Base-by-base conservation (phyloP, 2,113 vertebrate genomes). In the Clarias macrocephalus region DNA sequence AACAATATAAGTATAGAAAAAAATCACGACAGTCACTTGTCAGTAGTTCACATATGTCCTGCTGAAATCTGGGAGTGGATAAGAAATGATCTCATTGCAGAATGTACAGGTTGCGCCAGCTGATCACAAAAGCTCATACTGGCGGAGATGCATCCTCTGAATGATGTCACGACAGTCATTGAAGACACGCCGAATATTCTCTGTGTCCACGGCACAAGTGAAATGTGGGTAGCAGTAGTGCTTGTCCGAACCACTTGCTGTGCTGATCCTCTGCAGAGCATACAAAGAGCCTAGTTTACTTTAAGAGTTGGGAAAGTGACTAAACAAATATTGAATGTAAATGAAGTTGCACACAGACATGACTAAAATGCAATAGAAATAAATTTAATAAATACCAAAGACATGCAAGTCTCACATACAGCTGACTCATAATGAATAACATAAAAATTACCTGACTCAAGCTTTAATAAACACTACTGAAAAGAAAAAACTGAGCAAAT, bases 141-240 rank as follows among this genome's bases (percentile, higher is more conserved):
- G 97, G 73, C 97, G 96, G 89, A 99, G 96, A 86, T 99, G 98
- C 97, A 99, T 99, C 70, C 98, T 94, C 91, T 97, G 97, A 86
- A 97, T 97, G 94, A 97, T 97, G 93, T 97, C 97, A 2, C 96
- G 95, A 83, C 97, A 97, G 94, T 97, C 96, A 87, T 97, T 97
- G 95, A 97, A 97, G 89, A 99, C 94, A 0, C 94, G 92, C 0
- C 91, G 97, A 89, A 99, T 99, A 83, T 99, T 99, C 92, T 99
- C 98, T 0, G 98, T 99, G 96, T 99, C 98, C 88, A 99, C 93
- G 0, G 98, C 98, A 9, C 98, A 99, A 0, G 98, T 99, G 91
- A 99, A 99, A 93, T 99, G 98, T 0, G 98, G 97, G 91, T 99
- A 99, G 93, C 98, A 99, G 91, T 99, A 97, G 88, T 99, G 98